A percentile compares a stretch with the other conserved stretches of the same genome.
Conservation (phyloP, 92 coral and sea anemone species). For the Actinernus sp. region DNA sequence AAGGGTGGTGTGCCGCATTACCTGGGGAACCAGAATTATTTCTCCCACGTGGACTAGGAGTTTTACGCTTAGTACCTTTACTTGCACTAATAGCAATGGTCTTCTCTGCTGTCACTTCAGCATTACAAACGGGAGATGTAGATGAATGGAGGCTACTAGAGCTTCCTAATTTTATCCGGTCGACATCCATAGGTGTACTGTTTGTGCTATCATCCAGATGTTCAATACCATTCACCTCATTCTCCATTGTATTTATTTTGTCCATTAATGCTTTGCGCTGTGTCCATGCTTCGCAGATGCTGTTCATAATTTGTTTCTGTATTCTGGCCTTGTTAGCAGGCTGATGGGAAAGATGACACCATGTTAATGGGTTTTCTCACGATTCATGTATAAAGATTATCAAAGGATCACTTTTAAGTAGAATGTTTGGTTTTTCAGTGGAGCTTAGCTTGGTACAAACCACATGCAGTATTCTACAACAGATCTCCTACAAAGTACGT, state of each 20-base stretch:
- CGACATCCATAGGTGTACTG: background rate
- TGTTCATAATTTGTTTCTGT: slow-evolving; percentile 67
- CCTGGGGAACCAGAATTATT: background rate
- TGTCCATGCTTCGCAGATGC: slow-evolving; percentile 69
- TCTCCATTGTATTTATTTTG: slow-evolving; percentile 73
- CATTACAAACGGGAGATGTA: background rate
- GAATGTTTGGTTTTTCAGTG: no score
- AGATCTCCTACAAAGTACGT: no score
- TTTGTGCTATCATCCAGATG: background rate
- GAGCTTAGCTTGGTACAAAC: no score
- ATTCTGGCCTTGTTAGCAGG: slow-evolving; percentile 12
- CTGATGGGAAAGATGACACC: background rate
- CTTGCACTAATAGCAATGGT: background rate
- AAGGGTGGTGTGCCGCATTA: background rate
- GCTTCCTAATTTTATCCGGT: no score
- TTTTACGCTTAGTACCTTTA: background rate
- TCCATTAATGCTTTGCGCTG: slow-evolving; percentile 76
- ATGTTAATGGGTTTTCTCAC: background rate
- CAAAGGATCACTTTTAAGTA: no score
- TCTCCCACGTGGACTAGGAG: background rate
- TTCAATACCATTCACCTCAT: slow-evolving; percentile 56
- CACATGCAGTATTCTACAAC: no score
- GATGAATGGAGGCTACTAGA: background rate
- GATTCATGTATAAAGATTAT: no score
- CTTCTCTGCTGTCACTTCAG: background rate